These are phyloP conservation scores for Leistus spinibarbis DNA, from an alignment of 2,888 invertebrate species.

Conservation along the genomic window DNA sequence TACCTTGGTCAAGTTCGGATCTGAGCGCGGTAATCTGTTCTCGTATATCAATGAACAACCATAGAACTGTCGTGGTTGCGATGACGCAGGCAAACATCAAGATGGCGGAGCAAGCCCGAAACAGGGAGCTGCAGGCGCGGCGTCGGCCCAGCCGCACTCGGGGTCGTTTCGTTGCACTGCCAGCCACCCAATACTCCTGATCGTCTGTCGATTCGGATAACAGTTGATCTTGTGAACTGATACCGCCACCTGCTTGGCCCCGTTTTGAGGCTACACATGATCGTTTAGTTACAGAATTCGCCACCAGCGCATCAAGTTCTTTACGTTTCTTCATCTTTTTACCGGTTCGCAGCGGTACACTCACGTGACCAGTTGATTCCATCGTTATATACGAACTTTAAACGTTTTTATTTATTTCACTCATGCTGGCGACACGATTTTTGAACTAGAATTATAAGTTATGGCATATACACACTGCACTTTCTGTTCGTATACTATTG, in stretches of 20 bases:
- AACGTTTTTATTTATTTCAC: neutral
- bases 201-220: constrained; percentile 69
- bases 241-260: constrained; percentile 54
- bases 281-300: constrained; percentile 58
- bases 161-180: constrained; percentile 46
- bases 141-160: constrained; percentile 43
- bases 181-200: constrained; percentile 53
- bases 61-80: constrained; percentile 69
- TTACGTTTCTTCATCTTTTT: constrained; percentile 80
- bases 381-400: constrained; percentile 51
- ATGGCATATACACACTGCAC: neutral
- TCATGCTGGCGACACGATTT: neutral
- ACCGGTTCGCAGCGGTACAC: constrained; percentile 64
- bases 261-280: constrained; percentile 51
- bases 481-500: neutral
- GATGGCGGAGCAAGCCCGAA: constrained; percentile 66
- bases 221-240: constrained; percentile 65
- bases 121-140: constrained; percentile 58
- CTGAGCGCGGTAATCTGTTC: constrained; percentile 69
- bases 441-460: neutral
- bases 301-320: constrained; percentile 75
- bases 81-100: constrained; percentile 68
- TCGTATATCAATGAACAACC: constrained; percentile 72
- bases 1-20: constrained; percentile 71
- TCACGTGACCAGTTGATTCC: constrained; percentile 70